Evolutionary conservation across 2,113 vertebrate genomes (phyloP), one percentile per base, ranked within the genome.

Genomic region (Pterophyllum scalare): DNA sequence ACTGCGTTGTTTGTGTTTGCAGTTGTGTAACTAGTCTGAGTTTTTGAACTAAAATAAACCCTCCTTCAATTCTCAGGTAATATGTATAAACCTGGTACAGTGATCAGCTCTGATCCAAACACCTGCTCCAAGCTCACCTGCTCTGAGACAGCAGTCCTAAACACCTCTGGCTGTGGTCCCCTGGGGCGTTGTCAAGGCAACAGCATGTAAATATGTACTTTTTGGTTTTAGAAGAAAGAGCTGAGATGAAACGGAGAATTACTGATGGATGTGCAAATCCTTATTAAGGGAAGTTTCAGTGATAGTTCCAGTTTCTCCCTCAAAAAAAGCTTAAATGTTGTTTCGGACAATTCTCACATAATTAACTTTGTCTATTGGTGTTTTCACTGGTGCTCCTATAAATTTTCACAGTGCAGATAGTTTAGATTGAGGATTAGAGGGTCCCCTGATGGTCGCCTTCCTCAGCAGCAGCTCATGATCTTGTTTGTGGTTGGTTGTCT

Each of bases 111-210:
- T 19, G 5, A 70, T 26, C 57, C 64, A 31, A 2, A 61, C 31
- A 79, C 65, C 75, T 84, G 82, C 40, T 2, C 6, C 11, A 43
- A 0, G 10, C 5, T 84, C 56, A 84, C 4, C 43, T 84, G 82
- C 31, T 15, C 13, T 54, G 1, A 54, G 2, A 13, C 2, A 8
- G 75, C 31, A 8, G 46, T 20, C 43, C 62, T 78, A 13, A 28
- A 28, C 3, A 26, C 2, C 0, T 70, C 81, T 15, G n/a, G 26
- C 40, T 83, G 74, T 83, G n/a, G 60, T 22, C 60, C 74, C 7
- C 28, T 49, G 54, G 26, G 70, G 54, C 17, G 2, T 70, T 83
- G 81, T 38, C 54, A 11, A 35, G 56, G 75, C 54, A 70, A 59
- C n/a, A 56, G 22, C 81, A 67, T 20, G 81, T 83, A 59, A 77